Evolutionary conservation across 2,888 invertebrate species (phyloP).

Genomic region (Dioctria rufipes): DNA sequence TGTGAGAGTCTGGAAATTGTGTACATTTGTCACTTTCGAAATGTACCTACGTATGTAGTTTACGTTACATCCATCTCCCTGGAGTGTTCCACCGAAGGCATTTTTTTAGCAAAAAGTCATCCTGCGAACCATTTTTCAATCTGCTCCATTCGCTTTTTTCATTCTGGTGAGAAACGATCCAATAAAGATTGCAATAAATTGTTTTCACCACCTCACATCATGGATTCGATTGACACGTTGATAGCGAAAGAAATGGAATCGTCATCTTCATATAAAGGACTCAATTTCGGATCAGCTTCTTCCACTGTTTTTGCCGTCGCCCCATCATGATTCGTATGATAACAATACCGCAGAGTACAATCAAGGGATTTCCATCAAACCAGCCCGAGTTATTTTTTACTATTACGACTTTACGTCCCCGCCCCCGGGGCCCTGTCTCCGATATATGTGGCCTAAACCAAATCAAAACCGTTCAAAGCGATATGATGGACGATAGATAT

Average conservation of each 20-base stretch:
- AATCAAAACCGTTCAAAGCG: slow-evolving; percentile 45
- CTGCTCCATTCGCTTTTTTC: slow-evolving; percentile 32
- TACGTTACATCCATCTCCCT: slow-evolving; percentile 16
- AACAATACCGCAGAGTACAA: slow-evolving; percentile 56
- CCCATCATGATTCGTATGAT: slow-evolving; percentile 49
- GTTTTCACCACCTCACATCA: slow-evolving; percentile 48
- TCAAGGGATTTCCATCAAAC: slow-evolving; percentile 56
- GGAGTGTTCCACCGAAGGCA: slow-evolving; percentile 32
- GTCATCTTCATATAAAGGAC: slow-evolving; percentile 56
- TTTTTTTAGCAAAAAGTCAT: slow-evolving; percentile 36
- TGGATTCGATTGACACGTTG: slow-evolving; percentile 50
- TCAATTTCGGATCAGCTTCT: slow-evolving; percentile 52
- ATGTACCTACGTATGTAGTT: neutral
- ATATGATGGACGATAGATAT: slow-evolving; percentile 25
- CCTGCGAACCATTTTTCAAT: slow-evolving; percentile 46
- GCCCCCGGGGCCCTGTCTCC: neutral
- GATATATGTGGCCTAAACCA: slow-evolving; percentile 33
- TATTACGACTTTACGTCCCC: slow-evolving; percentile 47
- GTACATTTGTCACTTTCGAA: slow-evolving; percentile 39
- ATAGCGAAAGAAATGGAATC: slow-evolving; percentile 57
- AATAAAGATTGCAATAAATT: slow-evolving; percentile 52
- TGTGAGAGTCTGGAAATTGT: slow-evolving; percentile 38
- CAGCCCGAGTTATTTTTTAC: slow-evolving; percentile 54
- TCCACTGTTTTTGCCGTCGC: slow-evolving; percentile 16
- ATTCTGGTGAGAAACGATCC: slow-evolving; percentile 49